Conservation (phyloP, 2,113 vertebrate species). For the Malurus melanocephalus region DNA sequence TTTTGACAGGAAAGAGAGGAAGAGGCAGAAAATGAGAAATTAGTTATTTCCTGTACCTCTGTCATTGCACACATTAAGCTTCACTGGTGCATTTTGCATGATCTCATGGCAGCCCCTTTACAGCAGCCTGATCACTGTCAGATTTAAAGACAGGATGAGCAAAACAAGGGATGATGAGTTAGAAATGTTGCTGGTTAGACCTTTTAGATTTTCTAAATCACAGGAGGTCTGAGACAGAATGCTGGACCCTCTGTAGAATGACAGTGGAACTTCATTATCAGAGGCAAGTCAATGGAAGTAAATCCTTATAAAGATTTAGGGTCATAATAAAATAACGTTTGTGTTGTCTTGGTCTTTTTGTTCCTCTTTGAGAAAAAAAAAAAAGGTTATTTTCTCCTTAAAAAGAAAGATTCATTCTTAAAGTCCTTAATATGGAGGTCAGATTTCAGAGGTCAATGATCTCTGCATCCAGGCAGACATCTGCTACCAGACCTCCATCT, state of each 20-base stretch:
- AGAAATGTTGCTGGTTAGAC: background rate
- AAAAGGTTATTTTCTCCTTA: background rate
- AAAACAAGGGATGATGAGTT: background rate
- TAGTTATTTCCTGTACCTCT: constrained; percentile 59
- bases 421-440: background rate
- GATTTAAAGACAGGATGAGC: background rate
- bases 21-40: constrained; percentile 55
- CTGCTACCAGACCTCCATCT: constrained; percentile 51
- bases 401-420: background rate
- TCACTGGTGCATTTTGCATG: constrained; percentile 18
- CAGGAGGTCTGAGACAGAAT: background rate
- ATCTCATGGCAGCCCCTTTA: constrained; percentile 44
- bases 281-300: background rate
- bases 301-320: background rate
- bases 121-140: constrained; percentile 28
- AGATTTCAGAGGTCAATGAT: constrained; percentile 23
- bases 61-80: constrained; percentile 33
- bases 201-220: background rate
- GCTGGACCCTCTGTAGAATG: background rate
- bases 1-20: constrained; percentile 57
- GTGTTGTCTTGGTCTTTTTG: fast-evolving
- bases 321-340: background rate
- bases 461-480: constrained; percentile 25
- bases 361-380: background rate
- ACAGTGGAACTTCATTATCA: background rate